These are phyloP conservation scores for Garra rufa DNA, from an alignment of 2,113 vertebrate species.

Conservation along the genomic window DNA sequence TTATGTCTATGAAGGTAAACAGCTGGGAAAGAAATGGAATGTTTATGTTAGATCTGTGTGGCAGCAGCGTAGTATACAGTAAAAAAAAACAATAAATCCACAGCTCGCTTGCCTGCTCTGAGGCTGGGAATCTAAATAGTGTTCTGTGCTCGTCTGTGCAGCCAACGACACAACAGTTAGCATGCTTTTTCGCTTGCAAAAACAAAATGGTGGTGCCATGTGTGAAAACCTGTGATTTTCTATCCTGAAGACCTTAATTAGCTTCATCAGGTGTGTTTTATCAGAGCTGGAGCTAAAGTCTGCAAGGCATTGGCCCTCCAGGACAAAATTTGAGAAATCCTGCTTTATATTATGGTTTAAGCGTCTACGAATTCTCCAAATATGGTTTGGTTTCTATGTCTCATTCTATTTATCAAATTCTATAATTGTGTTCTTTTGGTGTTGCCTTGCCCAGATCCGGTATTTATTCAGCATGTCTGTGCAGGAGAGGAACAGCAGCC, in stretches of 20 bases:
- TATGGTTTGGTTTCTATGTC: neutral
- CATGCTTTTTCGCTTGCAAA: too few relatives aligned
- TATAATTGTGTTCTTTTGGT: conserved; percentile 24
- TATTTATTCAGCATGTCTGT: conserved; percentile 51
- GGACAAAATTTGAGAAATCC: too few relatives aligned
- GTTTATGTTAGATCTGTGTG: too few relatives aligned
- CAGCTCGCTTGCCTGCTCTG: too few relatives aligned
- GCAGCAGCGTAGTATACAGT: too few relatives aligned
- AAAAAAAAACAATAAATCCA: too few relatives aligned
- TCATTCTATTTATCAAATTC: conserved; percentile 28
- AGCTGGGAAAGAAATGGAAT: too few relatives aligned
- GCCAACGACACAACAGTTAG: too few relatives aligned
- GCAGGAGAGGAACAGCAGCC: conserved; percentile 43
- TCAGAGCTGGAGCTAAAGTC: neutral
- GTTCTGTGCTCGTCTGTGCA: too few relatives aligned
- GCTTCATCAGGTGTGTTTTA: neutral
- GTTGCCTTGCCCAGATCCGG: conserved; percentile 46
- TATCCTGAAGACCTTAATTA: neutral
- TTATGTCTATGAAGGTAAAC: too few relatives aligned
- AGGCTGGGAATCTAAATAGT: too few relatives aligned
- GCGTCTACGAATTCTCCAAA: neutral
- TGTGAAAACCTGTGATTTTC: neutral
- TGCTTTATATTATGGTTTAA: neutral
- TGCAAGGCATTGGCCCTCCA: neutral
- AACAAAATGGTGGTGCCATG: too few relatives aligned